These are phyloP conservation scores for Steinernema khuongi DNA, from an alignment of 1,140 invertebrate species.

Conservation along the genomic window DNA sequence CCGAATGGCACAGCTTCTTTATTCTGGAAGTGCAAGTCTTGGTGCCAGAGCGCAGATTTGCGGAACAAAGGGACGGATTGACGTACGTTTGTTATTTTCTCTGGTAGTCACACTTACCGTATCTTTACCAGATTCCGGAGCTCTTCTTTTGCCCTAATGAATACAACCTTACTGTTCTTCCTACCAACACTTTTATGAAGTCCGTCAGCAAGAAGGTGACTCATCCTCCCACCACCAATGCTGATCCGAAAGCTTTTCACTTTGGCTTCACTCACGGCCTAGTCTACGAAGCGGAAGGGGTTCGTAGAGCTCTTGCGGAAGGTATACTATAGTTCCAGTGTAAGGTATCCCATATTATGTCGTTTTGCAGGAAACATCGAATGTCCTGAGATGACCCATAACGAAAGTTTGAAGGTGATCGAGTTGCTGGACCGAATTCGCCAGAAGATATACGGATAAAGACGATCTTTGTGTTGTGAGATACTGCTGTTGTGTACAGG, in stretches of 20 bases:
- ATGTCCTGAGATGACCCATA: neutral
- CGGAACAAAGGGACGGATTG: constrained; percentile 3
- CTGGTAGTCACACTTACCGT: neutral
- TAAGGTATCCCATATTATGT: too few species aligned
- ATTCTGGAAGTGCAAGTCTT: neutral
- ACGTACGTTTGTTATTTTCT: neutral
- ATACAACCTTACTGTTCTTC: neutral
- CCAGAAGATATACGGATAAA: neutral
- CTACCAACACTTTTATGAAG: neutral
- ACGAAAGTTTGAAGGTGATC: neutral
- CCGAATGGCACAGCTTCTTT: neutral
- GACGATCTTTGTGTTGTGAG: neutral
- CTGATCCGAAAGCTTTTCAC: neutral
- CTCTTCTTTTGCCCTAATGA: neutral
- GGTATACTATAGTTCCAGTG: neutral
- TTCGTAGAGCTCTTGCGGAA: neutral
- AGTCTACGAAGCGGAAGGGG: constrained; percentile 5
- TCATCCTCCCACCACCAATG: neutral
- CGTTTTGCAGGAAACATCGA: neutral
- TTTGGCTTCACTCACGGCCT: neutral
- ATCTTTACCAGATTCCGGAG: neutral
- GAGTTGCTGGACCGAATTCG: neutral
- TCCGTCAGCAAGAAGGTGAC: neutral
- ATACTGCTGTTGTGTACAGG: neutral
- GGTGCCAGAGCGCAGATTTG: neutral